Conservation (phyloP, 2,113 vertebrate genomes). For the Apodemus speciosus region DNA sequence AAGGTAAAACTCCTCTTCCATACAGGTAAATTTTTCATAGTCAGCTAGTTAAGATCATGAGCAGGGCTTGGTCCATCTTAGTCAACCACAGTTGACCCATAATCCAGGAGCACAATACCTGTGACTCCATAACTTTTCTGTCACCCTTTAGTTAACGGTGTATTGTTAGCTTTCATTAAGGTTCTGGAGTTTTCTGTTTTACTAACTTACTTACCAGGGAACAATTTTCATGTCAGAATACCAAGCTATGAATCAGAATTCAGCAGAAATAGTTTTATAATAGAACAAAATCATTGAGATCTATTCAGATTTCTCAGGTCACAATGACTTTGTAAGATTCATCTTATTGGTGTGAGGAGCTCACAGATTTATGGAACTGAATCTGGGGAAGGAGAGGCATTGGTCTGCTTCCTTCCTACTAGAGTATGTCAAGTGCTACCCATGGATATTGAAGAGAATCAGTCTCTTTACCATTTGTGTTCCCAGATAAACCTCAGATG, state of each 20-base stretch:
- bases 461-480: not conserved
- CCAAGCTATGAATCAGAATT: not conserved
- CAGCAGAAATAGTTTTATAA: not conserved
- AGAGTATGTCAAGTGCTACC: not conserved
- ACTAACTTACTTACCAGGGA: not conserved
- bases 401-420: not conserved
- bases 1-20: not conserved
- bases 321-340: not conserved
- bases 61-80: not conserved
- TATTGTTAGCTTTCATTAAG: not conserved
- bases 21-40: not conserved
- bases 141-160: not conserved
- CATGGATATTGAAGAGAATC: not conserved
- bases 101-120: not conserved
- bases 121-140: too few relatives aligned
- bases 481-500: not conserved
- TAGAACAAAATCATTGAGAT: slow-evolving; percentile 9
- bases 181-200: not conserved
- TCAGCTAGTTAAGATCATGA: not conserved
- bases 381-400: not conserved
- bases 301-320: not conserved
- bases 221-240: not conserved
- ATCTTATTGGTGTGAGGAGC: not conserved
- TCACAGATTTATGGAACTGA: not conserved
- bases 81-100: not conserved